Percentiles rank a stretch among this genome's conserved stretches.
These are phyloP conservation scores for Valencia hispanica DNA, from an alignment of 2,797 vertebrate species.

Conservation along the genomic window DNA sequence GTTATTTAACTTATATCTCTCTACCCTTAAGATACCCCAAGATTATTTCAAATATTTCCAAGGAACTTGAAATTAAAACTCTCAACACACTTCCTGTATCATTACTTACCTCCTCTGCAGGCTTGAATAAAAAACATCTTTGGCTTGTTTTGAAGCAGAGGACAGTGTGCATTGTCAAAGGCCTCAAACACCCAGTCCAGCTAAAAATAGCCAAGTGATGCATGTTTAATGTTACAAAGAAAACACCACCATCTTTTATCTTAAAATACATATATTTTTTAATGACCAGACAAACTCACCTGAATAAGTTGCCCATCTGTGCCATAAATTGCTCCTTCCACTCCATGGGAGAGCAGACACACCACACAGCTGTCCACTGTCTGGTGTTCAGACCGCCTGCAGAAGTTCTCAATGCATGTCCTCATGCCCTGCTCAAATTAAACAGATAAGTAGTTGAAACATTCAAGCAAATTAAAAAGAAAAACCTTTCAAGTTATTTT, in stretches of 20 bases:
- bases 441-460: neutral
- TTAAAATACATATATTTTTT: neutral
- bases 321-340: constrained; percentile 93
- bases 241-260: neutral
- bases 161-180: constrained; percentile 93
- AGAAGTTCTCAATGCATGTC: constrained; percentile 84
- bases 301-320: constrained; percentile 89
- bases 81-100: neutral
- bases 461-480: neutral
- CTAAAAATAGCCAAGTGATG: constrained; percentile 73
- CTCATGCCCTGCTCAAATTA: constrained; percentile 84
- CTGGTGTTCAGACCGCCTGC: constrained; percentile 78
- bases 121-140: constrained; percentile 99
- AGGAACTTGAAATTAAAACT: neutral
- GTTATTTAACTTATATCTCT: neutral
- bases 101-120: constrained; percentile 92
- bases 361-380: constrained; percentile 88
- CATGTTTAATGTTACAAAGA: neutral
- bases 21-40: neutral
- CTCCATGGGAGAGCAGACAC: constrained; percentile 93
- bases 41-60: neutral
- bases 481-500: neutral
- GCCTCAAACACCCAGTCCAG: constrained; percentile 91
- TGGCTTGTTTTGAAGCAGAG: constrained; percentile 96
- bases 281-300: constrained; percentile 69